Evolutionary conservation across 2,888 invertebrate genomes (phyloP), one percentile per base, ranked within the genome.

Genomic region (Lochmaea crataegi): DNA sequence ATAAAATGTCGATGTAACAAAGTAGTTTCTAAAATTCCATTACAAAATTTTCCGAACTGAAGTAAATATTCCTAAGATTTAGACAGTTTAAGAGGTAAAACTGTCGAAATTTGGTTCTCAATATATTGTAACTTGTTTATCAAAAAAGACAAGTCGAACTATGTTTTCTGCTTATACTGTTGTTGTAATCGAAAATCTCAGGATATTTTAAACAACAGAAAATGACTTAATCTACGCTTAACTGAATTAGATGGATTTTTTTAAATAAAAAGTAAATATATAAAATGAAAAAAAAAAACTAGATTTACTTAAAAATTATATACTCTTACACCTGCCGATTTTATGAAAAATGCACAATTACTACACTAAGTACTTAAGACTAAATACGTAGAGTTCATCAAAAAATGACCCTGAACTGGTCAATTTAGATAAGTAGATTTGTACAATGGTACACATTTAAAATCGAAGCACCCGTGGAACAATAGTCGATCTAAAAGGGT

Each of bases 241-340:
- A 26, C 26, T 58, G n/a, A 32, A 58, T 63, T 32, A 41, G 41
- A n/a, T 61, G 16, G 16, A 61, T 10, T 16, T 63, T 61, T 63
- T 63, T 18, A n/a, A 42, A 38, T 38, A 38, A 41, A 63, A 42
- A 41, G 26, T 32, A 58, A 5, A 58, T 32, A 6, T 14, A 58
- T 32, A 26, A 53, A 70, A 48, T 53, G 14, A 60, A 65, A 65
- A 66, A 56, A 57, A 38, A 61, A n/a, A n/a, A n/a, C n/a, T 42
- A 61, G 41, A 63, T 42, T 41, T 41, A 63, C 42, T 42, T 41
- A 63, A 60, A 1, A 32, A 14, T 45, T 58, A 76, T 68, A 48
- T 76, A 73, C 70, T 72, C 73, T 76, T 76, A 78, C 79, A 77
- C 77, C 74, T 77, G 77, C 77, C 76, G 76, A 65, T 76, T 77